Evolutionary conservation across 1,140 invertebrate genomes (phyloP), one percentile per base, ranked within the genome.

Genomic region (Galendromus occidentalis): DNA sequence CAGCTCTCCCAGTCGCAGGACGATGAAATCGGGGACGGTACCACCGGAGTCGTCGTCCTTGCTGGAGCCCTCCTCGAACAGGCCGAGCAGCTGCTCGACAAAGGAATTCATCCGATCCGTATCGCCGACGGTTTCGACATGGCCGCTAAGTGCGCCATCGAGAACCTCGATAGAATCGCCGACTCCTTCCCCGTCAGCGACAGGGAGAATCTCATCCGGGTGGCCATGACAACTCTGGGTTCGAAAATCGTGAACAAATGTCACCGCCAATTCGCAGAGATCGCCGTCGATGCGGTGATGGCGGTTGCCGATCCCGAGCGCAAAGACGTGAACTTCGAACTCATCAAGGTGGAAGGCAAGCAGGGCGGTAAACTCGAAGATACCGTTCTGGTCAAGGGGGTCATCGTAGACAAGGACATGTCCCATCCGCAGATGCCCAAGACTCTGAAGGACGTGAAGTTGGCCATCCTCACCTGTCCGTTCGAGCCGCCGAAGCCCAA

Each of bases 401-500:
- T 99, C 4, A 85, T 99, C 68, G 83, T 99, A 20, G 95, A 99
- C 74, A 99, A 99, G 79, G 94, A 96, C 68, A 91, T 99, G 80
- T 94, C 90, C 71, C 96, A 99, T 82, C 91, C 96, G 64, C 96
- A 99, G 79, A 99, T 99, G 96, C 95, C 95, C 1, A 98, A 88
- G 82, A 75, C 76, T 66, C 76, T 88, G 7, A 82, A 85, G 76
- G 82, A 97, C 79, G 93, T 91, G 0, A 93, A 93, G 75, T 77
- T 98, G 51, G 94, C 94, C 1, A 98, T 99, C 70, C 80, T 99
- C 6, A 99, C 96, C 17, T 99, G 96, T 78, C 91, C 96, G 69
- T 99, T 99, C 80, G 96, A 99, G 80, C 96, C 96, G 44, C 96
- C 96, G 25, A 99, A 99, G 79, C 96, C 96, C 18, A 99, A 99